Percentiles rank a stretch among this genome's conserved stretches.
phyloP scores from a whole-genome alignment of 2,113 vertebrate genomes.

The Silurus meridionalis region DNA sequence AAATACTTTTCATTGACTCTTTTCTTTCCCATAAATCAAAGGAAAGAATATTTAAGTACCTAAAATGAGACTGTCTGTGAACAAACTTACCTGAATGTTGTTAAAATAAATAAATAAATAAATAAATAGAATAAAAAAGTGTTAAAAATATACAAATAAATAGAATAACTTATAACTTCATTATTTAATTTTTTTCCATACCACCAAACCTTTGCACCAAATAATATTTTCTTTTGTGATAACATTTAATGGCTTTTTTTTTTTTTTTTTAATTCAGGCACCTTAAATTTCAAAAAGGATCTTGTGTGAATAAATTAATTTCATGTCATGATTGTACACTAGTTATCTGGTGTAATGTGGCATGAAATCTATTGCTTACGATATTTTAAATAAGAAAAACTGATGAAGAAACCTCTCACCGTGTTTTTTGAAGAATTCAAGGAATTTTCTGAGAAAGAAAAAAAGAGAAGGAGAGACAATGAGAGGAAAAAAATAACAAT shows the following conservation, averaged over 20 bases:
- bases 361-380: too few species aligned
- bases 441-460: slow-evolving; percentile 77
- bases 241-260: not conserved
- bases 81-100: too few species aligned
- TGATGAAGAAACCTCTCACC: slow-evolving; percentile 70
- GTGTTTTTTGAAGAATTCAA: slow-evolving; percentile 87
- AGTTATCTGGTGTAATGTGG: too few species aligned
- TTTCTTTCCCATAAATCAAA: not conserved
- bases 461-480: too few species aligned
- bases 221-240: not conserved
- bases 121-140: too few species aligned
- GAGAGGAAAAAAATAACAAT: slow-evolving; percentile 25
- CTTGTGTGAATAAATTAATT: not conserved
- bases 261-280: not conserved
- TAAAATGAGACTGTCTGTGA: not conserved
- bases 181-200: too few species aligned
- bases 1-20: not conserved
- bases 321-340: not conserved
- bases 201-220: too few species aligned
- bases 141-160: too few species aligned
- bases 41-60: too few species aligned
- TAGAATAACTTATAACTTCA: too few species aligned
- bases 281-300: not conserved
- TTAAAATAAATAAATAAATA: too few species aligned
- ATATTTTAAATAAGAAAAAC: too few species aligned